Evolutionary conservation across 2,888 invertebrate species (phyloP).

Genomic region (Apodemia hepburni): DNA sequence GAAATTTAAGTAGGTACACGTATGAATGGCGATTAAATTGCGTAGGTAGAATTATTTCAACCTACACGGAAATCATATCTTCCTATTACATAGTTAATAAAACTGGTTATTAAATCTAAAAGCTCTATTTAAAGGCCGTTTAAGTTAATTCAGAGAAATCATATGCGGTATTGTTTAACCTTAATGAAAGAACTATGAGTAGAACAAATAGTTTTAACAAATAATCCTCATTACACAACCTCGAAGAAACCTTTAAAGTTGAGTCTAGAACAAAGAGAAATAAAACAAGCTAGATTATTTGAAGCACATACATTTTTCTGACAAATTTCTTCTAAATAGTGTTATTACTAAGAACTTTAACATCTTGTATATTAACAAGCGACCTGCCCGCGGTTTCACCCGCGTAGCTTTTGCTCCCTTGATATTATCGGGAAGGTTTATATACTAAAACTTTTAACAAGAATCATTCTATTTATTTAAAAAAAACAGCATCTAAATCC

Average conservation of each 20-base stretch:
- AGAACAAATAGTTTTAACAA: background rate
- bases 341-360: too few species aligned
- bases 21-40: background rate
- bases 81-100: background rate
- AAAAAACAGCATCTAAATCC: too few species aligned
- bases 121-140: background rate
- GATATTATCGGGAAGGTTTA: too few species aligned
- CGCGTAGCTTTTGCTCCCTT: too few species aligned
- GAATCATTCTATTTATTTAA: too few species aligned
- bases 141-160: background rate
- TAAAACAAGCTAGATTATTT: background rate
- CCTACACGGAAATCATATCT: constrained; percentile 1
- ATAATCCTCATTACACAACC: constrained; percentile 6
- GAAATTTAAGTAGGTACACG: background rate
- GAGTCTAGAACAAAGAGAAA: background rate
- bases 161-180: background rate
- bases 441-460: too few species aligned
- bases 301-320: background rate
- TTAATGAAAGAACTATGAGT: background rate
- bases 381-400: too few species aligned
- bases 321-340: background rate
- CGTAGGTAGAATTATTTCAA: background rate
- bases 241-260: background rate
- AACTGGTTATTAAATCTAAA: background rate
- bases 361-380: too few species aligned